phyloP scores from a whole-genome alignment of 2,797 vertebrate genomes.

The Myotis findleyi region DNA sequence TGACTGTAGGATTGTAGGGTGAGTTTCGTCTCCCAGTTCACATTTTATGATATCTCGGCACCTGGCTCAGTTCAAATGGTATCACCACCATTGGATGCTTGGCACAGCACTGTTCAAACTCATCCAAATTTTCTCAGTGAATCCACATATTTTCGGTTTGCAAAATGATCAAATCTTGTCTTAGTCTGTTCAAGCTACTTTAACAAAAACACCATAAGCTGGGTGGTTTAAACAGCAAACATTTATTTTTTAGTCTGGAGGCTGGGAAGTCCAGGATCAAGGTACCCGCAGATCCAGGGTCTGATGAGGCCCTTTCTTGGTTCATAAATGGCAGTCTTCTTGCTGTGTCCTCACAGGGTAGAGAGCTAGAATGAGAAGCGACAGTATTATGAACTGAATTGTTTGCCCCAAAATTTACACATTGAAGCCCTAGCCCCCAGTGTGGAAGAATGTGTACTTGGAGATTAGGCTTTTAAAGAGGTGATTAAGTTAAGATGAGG shows the following conservation, averaged over 20 bases:
- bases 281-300: background rate
- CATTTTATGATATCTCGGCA: background rate
- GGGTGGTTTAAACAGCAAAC: background rate
- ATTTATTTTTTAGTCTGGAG: background rate
- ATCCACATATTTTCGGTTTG: background rate
- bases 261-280: background rate
- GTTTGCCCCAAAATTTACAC: background rate
- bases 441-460: background rate
- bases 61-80: background rate
- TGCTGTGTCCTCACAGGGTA: background rate
- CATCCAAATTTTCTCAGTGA: background rate
- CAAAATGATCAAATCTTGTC: slow-evolving; percentile 8
- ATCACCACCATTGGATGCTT: background rate
- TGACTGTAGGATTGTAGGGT: background rate
- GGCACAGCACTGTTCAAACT: background rate
- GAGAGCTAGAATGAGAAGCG: background rate
- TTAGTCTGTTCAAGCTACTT: background rate
- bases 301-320: background rate
- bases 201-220: background rate
- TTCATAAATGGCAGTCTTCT: background rate
- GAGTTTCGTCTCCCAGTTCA: slow-evolving; percentile 18
- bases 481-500: background rate
- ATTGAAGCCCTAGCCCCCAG: background rate
- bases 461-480: background rate
- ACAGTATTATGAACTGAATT: background rate